These are phyloP conservation scores for Drosophila prostipennis DNA, from an alignment of 2,888 invertebrate genomes.

Conservation along the genomic window DNA sequence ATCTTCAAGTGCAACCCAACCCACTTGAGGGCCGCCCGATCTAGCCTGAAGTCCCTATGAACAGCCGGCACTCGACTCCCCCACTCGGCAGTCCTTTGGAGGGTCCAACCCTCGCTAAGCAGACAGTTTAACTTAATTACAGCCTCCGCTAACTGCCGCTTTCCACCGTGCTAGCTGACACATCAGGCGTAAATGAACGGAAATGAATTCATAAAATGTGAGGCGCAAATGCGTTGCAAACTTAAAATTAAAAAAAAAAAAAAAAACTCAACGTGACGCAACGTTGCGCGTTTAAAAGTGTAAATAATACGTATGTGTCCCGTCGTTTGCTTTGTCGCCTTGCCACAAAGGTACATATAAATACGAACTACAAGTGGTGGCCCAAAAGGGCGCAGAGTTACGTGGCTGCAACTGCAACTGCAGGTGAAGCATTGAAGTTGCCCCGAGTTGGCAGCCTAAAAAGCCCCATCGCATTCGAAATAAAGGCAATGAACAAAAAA, in stretches of 20 bases:
- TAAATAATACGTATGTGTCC: conserved; percentile 71
- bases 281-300: conserved; percentile 78
- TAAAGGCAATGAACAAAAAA: conserved; percentile 36
- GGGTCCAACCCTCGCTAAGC: conserved; percentile 18
- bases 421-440: conserved; percentile 41
- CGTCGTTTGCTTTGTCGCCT: conserved; percentile 32
- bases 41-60: conserved; percentile 30
- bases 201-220: conserved; percentile 80
- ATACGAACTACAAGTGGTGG: not conserved
- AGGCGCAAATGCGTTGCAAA: conserved; percentile 63
- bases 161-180: conserved; percentile 32
- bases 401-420: conserved; percentile 8
- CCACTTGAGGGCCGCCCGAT: conserved; percentile 23
- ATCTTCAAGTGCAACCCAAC: conserved; percentile 16
- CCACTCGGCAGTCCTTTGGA: conserved; percentile 10
- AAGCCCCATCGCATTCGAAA: conserved; percentile 23
- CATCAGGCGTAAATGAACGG: conserved; percentile 79
- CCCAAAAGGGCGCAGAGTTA: conserved; percentile 7
- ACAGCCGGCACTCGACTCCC: conserved; percentile 25
- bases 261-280: conserved; percentile 61
- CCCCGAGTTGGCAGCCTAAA: conserved; percentile 24
- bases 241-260: conserved; percentile 18
- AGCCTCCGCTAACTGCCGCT: conserved; percentile 60
- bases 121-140: conserved; percentile 74
- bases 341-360: conserved; percentile 1